Evolutionary conservation across 2,113 vertebrate species (phyloP).

Genomic region (Scatophagus argus): DNA sequence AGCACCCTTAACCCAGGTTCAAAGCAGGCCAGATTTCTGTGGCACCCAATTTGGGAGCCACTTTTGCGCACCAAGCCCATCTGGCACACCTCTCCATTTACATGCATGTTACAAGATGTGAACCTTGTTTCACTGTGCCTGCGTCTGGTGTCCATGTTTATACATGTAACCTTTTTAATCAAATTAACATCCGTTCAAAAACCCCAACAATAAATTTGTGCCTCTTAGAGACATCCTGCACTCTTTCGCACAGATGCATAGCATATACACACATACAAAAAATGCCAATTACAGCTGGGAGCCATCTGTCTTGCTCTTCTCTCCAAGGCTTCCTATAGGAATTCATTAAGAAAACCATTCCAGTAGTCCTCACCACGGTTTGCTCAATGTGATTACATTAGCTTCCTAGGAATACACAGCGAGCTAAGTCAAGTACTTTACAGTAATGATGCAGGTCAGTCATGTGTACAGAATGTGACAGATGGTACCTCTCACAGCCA

Average conservation of each 20-base stretch:
- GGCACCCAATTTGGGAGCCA: not conserved
- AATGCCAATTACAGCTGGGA: constrained; percentile 60
- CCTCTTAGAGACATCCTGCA: not conserved
- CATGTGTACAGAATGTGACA: constrained; percentile 56
- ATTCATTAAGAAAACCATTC: constrained; percentile 54
- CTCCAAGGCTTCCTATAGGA: constrained; percentile 54
- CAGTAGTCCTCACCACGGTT: constrained; percentile 16
- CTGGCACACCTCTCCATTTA: not conserved
- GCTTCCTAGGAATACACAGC: constrained; percentile 17
- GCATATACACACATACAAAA: constrained; percentile 4
- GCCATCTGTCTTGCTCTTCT: constrained; percentile 59
- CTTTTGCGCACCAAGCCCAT: not conserved
- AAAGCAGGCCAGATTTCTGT: not conserved
- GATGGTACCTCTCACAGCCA: constrained; percentile 53
- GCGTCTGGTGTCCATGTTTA: not conserved
- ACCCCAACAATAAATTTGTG: not conserved
- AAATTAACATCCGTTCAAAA: not conserved
- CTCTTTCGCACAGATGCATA: not conserved
- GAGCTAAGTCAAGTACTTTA: constrained; percentile 36
- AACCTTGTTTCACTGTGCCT: not conserved
- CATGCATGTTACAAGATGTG: not conserved
- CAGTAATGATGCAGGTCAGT: constrained; percentile 46
- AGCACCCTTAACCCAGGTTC: not conserved
- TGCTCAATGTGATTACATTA: constrained; percentile 39
- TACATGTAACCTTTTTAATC: not conserved